Percentiles rank a stretch among this genome's conserved stretches.
phyloP scores from a whole-genome alignment of 2,113 vertebrate species.

The Peromyscus polionotus region DNA sequence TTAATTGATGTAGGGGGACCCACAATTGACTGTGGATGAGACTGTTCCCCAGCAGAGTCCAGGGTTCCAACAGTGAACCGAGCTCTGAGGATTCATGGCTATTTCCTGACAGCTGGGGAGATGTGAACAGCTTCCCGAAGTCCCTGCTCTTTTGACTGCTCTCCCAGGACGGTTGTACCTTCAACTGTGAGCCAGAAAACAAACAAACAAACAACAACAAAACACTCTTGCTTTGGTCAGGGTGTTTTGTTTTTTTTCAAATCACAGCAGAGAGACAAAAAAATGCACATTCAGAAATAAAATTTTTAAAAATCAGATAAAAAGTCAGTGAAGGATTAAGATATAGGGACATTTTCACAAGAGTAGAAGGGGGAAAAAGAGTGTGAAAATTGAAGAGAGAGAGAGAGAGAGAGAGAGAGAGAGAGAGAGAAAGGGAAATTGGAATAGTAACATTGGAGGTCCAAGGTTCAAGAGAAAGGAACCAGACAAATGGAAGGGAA shows the following conservation, averaged over 20 bases:
- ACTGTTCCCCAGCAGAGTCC: not conserved
- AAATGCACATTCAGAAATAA: not conserved
- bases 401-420: not conserved
- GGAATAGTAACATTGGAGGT: no score
- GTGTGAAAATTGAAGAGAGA: not conserved
- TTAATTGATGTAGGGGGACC: not conserved
- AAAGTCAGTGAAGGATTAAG: not conserved
- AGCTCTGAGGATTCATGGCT: not conserved
- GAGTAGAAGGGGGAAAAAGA: not conserved
- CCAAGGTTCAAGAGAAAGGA: no score
- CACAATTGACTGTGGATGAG: no score
- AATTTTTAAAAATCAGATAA: not conserved
- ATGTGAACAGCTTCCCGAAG: not conserved
- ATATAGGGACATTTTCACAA: not conserved
- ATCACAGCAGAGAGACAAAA: not conserved
- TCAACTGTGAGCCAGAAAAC: not conserved
- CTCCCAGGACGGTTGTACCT: not conserved
- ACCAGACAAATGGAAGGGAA: no score
- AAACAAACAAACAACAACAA: not conserved
- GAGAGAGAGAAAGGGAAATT: no score
- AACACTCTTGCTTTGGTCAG: not conserved
- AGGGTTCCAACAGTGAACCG: not conserved
- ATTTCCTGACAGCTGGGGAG: not conserved
- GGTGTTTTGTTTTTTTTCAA: no score
- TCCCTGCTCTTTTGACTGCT: not conserved